These are phyloP conservation scores for Eurypyga helias DNA, from an alignment of 2,113 vertebrate species.

Conservation along the genomic window DNA sequence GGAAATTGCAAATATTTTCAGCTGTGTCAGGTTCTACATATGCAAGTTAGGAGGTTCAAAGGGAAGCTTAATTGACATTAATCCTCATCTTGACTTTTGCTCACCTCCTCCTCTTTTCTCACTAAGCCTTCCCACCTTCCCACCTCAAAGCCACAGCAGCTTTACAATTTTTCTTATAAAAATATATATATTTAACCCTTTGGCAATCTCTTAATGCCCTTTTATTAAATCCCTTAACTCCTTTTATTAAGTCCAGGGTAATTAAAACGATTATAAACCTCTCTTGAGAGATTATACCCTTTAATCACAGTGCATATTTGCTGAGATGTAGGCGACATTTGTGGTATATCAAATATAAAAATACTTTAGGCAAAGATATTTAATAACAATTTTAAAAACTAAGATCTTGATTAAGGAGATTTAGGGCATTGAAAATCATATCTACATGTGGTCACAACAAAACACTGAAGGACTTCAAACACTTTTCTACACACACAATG, in stretches of 20 bases:
- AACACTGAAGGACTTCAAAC: neutral
- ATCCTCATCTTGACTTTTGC: constrained; percentile 69
- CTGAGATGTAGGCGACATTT: constrained; percentile 29
- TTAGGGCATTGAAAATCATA: constrained; percentile 29
- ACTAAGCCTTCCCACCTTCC: constrained; percentile 64
- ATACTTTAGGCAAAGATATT: constrained; percentile 8
- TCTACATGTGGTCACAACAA: neutral
- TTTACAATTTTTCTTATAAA: constrained; percentile 63
- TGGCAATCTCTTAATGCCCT: constrained; percentile 70
- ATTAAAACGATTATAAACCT: constrained; percentile 68
- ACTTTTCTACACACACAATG: neutral
- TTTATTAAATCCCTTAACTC: constrained; percentile 67
- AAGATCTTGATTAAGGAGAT: constrained; percentile 7
- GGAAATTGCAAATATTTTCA: constrained; percentile 62
- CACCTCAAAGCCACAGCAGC: constrained; percentile 60
- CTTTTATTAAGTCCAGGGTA: constrained; percentile 61
- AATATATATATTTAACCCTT: constrained; percentile 67
- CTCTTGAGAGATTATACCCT: constrained; percentile 52
- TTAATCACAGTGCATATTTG: constrained; percentile 62
- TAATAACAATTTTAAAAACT: constrained; percentile 33
- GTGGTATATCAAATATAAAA: constrained; percentile 40
- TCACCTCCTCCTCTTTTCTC: constrained; percentile 68
- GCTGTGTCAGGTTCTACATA: constrained; percentile 64
- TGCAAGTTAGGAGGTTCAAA: constrained; percentile 64
- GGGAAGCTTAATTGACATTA: constrained; percentile 67